These are phyloP conservation scores for Habropoda laboriosa DNA, from an alignment of 1,140 invertebrate species.

Conservation along the genomic window DNA sequence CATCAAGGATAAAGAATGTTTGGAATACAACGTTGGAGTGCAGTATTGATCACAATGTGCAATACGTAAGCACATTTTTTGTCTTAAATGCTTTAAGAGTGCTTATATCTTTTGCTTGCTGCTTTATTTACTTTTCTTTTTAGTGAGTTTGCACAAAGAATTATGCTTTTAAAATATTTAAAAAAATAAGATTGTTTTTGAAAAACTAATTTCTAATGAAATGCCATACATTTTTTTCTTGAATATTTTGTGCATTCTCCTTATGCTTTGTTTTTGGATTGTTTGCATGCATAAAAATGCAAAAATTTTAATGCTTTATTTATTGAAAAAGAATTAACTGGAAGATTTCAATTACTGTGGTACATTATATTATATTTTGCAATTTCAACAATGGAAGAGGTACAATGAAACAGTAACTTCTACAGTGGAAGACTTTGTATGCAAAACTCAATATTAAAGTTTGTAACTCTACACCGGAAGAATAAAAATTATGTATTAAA, in stretches of 20 bases:
- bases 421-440: conserved; percentile 8
- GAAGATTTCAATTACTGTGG: not conserved
- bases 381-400: conserved; percentile 4
- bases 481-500: not conserved
- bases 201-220: not conserved
- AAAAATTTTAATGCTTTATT: too few relatives aligned
- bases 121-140: not conserved
- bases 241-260: conserved; percentile 15
- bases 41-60: conserved; percentile 29
- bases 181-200: not conserved
- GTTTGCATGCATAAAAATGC: conserved; percentile 5
- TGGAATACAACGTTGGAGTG: conserved; percentile 44
- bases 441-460: not conserved
- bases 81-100: conserved; percentile 16
- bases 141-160: conserved; percentile 13
- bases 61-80: conserved; percentile 49
- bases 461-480: not conserved
- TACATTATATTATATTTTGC: not conserved
- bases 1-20: conserved; percentile 20
- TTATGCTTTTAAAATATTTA: not conserved
- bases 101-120: conserved; percentile 4
- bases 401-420: not conserved
- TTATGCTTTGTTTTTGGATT: not conserved
- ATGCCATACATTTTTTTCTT: not conserved
- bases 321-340: not conserved